Evolutionary conservation across 1,140 invertebrate species (phyloP).

Genomic region (Hetaerina americana): DNA sequence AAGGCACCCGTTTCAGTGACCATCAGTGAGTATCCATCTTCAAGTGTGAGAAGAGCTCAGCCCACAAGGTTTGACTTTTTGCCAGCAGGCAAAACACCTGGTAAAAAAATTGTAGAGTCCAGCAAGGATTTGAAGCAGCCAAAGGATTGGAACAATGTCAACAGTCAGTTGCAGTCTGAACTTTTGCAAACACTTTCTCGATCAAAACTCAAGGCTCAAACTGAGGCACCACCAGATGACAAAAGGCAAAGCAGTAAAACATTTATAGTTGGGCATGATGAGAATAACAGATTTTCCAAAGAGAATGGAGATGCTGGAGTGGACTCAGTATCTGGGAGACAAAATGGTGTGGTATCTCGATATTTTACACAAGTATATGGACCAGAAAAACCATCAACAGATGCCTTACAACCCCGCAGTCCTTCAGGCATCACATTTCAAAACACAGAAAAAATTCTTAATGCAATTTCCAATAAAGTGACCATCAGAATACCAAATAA

Average conservation of each 20-base stretch:
- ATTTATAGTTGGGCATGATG: background rate
- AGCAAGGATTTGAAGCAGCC: constrained; percentile 14
- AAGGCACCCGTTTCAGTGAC: constrained; percentile 41
- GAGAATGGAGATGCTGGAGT: no score
- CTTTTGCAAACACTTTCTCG: constrained; percentile 53
- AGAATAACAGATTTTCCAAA: no score
- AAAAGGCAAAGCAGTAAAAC: background rate
- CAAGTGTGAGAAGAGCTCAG: background rate
- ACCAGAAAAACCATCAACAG: background rate
- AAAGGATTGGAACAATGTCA: constrained; percentile 34
- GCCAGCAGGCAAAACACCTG: background rate
- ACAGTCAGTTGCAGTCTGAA: constrained; percentile 54
- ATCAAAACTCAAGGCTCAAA: constrained; percentile 54
- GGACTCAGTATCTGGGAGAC: no score
- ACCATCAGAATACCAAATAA: constrained; percentile 26
- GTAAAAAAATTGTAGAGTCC: background rate
- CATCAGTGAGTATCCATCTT: constrained; percentile 49
- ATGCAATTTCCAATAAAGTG: constrained; percentile 28
- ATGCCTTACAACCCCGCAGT: no score
- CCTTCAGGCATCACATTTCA: background rate
- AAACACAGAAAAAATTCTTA: constrained; percentile 28
- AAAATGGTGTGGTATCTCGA: background rate
- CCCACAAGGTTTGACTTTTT: background rate
- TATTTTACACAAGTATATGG: background rate
- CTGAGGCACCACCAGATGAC: constrained; percentile 31